Conservation (phyloP, 2,888 invertebrate genomes). For the Cheilosia impressa region DNA sequence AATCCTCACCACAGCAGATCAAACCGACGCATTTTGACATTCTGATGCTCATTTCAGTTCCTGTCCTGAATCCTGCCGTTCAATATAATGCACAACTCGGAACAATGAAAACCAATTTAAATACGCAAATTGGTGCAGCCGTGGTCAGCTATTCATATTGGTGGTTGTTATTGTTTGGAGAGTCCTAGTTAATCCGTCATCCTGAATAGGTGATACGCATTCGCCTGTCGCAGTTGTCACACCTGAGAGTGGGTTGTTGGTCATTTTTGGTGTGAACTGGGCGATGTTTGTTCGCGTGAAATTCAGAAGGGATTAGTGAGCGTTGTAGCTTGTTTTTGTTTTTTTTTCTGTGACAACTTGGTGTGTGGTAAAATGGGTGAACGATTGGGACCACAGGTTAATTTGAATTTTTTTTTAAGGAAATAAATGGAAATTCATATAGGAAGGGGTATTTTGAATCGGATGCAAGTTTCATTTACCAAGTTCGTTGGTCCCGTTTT, state of each 20-base stretch:
- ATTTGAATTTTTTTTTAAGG: not conserved
- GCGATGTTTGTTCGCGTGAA: slow-evolving; percentile 22
- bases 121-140: slow-evolving; percentile 58
- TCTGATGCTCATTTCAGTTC: slow-evolving; percentile 29
- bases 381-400: not conserved
- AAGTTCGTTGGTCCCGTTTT: no score
- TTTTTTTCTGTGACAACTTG: not conserved
- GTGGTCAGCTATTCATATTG: slow-evolving; percentile 34
- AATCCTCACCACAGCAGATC: slow-evolving; percentile 48
- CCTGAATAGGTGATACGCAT: slow-evolving; percentile 29
- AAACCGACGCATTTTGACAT: slow-evolving; percentile 11
- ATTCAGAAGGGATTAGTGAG: slow-evolving; percentile 35
- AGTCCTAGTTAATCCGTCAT: slow-evolving; percentile 44
- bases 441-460: no score
- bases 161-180: slow-evolving; percentile 47
- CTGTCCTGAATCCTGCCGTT: slow-evolving; percentile 8
- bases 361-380: slow-evolving; percentile 25
- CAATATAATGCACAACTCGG: slow-evolving; percentile 1
- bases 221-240: slow-evolving; percentile 46
- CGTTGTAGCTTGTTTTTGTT: not conserved
- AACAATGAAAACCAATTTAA: slow-evolving; percentile 70
- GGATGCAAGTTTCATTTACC: no score
- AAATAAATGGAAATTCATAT: not conserved
- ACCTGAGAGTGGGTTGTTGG: slow-evolving; percentile 40
- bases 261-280: slow-evolving; percentile 31